A percentile compares a stretch with the other conserved stretches of the same genome.
phyloP scores from a whole-genome alignment of 2,888 invertebrate genomes.

The Kuschelorhynchus macadamiae region DNA sequence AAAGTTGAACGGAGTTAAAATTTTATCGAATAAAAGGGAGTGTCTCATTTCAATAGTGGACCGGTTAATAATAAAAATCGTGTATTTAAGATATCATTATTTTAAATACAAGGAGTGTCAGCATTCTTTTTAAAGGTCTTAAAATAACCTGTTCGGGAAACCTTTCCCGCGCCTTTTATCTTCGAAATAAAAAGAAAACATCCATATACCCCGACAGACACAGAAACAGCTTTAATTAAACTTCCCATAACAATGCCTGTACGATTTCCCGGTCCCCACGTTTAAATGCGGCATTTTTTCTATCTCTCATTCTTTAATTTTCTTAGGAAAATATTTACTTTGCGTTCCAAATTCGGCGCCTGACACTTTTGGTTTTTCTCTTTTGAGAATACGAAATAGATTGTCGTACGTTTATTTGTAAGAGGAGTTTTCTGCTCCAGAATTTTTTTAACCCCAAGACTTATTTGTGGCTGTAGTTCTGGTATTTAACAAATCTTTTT shows the following conservation, averaged over 20 bases:
- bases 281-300: conserved; percentile 32
- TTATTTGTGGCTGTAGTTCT: too few relatives aligned
- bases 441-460: too few relatives aligned
- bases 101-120: conserved; percentile 25
- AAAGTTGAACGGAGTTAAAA: too few relatives aligned
- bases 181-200: conserved; percentile 40
- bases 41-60: too few relatives aligned
- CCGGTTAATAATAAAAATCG: conserved; percentile 15
- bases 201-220: conserved; percentile 35
- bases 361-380: conserved; percentile 23
- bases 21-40: too few relatives aligned
- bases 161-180: conserved; percentile 39
- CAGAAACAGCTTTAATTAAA: conserved; percentile 41
- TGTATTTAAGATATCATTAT: conserved; percentile 11
- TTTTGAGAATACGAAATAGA: conserved; percentile 36
- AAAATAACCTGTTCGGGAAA: conserved; percentile 32
- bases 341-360: conserved; percentile 31
- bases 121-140: conserved; percentile 5
- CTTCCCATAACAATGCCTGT: conserved; percentile 32
- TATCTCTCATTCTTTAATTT: conserved; percentile 35
- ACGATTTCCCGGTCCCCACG: conserved; percentile 28
- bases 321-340: conserved; percentile 43
- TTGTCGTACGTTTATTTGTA: conserved; percentile 42
- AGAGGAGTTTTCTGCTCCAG: conserved; percentile 21
- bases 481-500: too few relatives aligned